These are phyloP conservation scores for Acrossocheilus fasciatus DNA, from an alignment of 2,797 vertebrate genomes.

Conservation along the genomic window DNA sequence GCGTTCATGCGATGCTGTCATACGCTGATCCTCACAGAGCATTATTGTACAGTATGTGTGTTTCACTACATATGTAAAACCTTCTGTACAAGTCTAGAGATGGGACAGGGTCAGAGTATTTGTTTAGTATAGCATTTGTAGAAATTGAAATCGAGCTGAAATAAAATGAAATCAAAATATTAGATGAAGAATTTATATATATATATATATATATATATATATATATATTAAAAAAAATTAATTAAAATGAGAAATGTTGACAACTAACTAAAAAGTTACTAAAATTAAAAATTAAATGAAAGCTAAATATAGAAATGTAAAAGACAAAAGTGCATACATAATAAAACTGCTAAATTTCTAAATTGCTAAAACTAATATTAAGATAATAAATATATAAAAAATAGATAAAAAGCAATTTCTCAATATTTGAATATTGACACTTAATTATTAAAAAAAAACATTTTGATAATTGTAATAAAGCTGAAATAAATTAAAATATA, in stretches of 20 bases:
- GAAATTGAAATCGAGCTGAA: background rate
- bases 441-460: background rate
- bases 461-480: too few relatives aligned
- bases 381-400: background rate
- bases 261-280: background rate
- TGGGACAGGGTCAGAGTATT: background rate
- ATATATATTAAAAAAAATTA: too few relatives aligned
- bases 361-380: background rate
- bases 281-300: background rate
- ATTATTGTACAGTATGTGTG: background rate
- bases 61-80: background rate
- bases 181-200: background rate
- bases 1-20: slow-evolving; percentile 22
- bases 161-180: background rate
- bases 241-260: background rate
- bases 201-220: too few relatives aligned
- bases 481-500: too few relatives aligned
- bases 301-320: background rate
- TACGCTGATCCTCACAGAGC: background rate
- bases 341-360: background rate
- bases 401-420: background rate
- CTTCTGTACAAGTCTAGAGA: background rate
- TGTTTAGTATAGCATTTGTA: background rate
- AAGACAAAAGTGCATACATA: too few relatives aligned
- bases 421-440: background rate